Conservation (phyloP, 2,797 vertebrate species). For the Hemibagrus guttatus region DNA sequence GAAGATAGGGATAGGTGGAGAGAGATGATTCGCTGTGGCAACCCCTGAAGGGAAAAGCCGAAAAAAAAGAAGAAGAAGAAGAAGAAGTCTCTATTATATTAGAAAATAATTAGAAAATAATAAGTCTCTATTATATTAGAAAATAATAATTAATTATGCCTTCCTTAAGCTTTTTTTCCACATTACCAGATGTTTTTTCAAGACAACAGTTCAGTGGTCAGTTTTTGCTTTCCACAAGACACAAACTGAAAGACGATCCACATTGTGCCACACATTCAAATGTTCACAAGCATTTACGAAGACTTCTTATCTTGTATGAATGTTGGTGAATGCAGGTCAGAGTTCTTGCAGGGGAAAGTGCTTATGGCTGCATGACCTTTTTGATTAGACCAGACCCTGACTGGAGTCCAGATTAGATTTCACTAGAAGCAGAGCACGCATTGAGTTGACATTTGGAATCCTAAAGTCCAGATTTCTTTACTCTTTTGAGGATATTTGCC, state of each 20-base stretch:
- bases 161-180: background rate
- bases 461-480: conserved; percentile 13
- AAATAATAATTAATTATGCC: background rate
- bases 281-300: background rate
- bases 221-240: background rate
- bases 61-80: no score
- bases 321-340: background rate
- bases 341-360: background rate
- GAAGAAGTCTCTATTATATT: no score
- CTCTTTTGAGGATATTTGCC: background rate
- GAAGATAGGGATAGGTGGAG: no score
- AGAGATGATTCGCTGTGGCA: no score
- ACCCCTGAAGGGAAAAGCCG: no score
- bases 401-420: conserved; percentile 17
- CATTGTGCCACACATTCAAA: background rate
- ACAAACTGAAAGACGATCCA: background rate
- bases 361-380: conserved; percentile 2
- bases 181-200: background rate
- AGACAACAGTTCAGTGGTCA: background rate
- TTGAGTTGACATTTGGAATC: conserved; percentile 28
- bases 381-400: background rate
- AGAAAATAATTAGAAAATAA: no score
- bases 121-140: background rate
- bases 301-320: background rate
- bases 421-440: background rate